Evolutionary conservation across 2,113 vertebrate species (phyloP).

Genomic region (Chauna torquata): DNA sequence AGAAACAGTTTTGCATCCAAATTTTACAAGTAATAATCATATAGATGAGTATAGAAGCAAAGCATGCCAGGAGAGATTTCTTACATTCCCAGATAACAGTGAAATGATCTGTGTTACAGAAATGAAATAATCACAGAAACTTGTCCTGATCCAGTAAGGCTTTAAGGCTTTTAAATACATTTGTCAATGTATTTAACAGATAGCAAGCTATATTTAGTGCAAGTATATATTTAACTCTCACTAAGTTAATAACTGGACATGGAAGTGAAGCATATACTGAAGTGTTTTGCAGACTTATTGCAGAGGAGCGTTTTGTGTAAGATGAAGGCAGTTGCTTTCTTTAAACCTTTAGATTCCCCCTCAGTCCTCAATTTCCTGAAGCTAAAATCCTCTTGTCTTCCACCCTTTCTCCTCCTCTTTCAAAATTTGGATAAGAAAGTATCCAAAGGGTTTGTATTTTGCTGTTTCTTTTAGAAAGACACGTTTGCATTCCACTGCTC

Average conservation of each 20-base stretch:
- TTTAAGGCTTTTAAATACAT: background rate
- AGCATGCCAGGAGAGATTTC: background rate
- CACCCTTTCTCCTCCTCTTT: constrained; percentile 29
- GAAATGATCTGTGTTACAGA: background rate
- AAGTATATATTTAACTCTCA: background rate
- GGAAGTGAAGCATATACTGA: background rate
- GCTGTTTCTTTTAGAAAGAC: constrained; percentile 25
- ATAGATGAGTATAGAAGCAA: background rate
- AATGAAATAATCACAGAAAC: background rate
- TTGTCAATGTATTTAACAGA: background rate
- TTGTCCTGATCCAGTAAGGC: background rate
- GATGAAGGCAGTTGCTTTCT: background rate
- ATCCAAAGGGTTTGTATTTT: constrained; percentile 32
- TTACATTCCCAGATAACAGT: background rate
- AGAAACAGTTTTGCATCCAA: background rate
- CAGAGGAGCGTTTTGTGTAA: background rate
- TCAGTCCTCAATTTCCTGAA: background rate
- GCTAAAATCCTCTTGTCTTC: constrained; percentile 2
- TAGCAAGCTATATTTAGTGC: background rate
- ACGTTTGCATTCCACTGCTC: constrained; percentile 37
- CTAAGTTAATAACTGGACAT: background rate
- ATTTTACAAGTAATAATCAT: background rate
- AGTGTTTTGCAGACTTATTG: background rate
- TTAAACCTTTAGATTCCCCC: constrained; percentile 4
- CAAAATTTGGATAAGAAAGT: constrained; percentile 14